Conservation (phyloP, 2,113 vertebrate species). For the Columba livia region DNA sequence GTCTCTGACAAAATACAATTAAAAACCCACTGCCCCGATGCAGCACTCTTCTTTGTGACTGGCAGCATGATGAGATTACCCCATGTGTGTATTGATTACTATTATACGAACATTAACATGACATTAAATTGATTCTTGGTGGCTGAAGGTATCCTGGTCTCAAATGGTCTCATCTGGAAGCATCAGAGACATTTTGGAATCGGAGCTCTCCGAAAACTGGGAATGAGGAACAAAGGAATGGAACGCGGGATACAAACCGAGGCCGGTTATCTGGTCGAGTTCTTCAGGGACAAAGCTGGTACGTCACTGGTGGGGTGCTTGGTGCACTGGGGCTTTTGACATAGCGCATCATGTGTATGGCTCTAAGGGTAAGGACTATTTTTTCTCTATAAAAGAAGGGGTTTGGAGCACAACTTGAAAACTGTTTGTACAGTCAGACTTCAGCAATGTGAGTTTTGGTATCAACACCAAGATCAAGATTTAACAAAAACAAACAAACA, state of each 20-base stretch:
- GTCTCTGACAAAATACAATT: not conserved
- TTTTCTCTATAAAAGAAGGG: not conserved
- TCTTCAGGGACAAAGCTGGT: constrained; percentile 50
- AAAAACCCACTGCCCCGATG: not conserved
- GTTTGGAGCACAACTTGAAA: not conserved
- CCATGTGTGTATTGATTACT: not conserved
- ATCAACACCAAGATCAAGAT: not conserved
- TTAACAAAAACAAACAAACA: not conserved
- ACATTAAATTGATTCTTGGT: not conserved
- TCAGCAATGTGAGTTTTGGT: not conserved
- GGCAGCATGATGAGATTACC: not conserved
- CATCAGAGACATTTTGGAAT: constrained; percentile 65
- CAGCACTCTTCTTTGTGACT: not conserved
- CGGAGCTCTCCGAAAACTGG: constrained; percentile 38
- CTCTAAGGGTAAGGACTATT: not conserved
- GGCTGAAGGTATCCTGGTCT: constrained; percentile 64
- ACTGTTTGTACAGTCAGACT: not conserved
- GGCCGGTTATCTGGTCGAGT: not conserved
- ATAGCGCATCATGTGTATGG: fast-evolving
- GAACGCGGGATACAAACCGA: constrained; percentile 50
- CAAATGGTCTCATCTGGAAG: constrained; percentile 59
- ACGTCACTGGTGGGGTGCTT: not conserved
- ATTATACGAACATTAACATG: not conserved
- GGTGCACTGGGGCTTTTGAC: not conserved
- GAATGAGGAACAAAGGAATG: constrained; percentile 59